Evolutionary conservation across 1,140 invertebrate genomes (phyloP).

Genomic region (Brachionus plicatilis): DNA sequence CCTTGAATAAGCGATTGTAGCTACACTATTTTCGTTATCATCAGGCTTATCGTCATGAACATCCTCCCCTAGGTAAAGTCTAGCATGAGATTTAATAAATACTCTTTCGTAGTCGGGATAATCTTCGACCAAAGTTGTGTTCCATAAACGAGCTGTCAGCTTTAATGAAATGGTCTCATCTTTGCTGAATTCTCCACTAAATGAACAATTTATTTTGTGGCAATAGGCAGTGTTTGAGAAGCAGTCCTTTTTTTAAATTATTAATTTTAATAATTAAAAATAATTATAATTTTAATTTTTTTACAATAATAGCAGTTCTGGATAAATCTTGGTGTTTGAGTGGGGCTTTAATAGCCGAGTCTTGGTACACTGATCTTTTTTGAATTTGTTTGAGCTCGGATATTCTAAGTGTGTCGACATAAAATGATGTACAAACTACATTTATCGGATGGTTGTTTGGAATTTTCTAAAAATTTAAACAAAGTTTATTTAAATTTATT

Average conservation of each 20-base stretch:
- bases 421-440: not conserved
- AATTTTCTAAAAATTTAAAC: constrained; percentile 22
- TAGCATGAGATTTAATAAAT: constrained; percentile 31
- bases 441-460: constrained; percentile 37
- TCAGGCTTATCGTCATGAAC: constrained; percentile 4
- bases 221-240: constrained; percentile 26
- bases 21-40: constrained; percentile 38
- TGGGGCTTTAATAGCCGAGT: not conserved
- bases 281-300: too few relatives aligned
- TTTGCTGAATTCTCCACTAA: constrained; percentile 34
- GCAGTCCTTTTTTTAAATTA: not conserved
- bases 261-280: not conserved
- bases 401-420: not conserved
- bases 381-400: not conserved
- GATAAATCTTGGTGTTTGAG: not conserved
- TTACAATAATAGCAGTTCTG: constrained; percentile 31
- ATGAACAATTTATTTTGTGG: constrained; percentile 38
- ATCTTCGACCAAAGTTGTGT: constrained; percentile 23
- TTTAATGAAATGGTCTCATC: constrained; percentile 32
- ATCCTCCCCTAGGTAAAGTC: not conserved
- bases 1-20: constrained; percentile 23
- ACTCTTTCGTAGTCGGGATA: constrained; percentile 28
- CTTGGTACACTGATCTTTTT: not conserved
- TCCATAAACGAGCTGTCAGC: constrained; percentile 34
- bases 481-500: not conserved